Evolutionary conservation across 2,113 vertebrate genomes (phyloP).

Genomic region (Mionectes macconnelli): DNA sequence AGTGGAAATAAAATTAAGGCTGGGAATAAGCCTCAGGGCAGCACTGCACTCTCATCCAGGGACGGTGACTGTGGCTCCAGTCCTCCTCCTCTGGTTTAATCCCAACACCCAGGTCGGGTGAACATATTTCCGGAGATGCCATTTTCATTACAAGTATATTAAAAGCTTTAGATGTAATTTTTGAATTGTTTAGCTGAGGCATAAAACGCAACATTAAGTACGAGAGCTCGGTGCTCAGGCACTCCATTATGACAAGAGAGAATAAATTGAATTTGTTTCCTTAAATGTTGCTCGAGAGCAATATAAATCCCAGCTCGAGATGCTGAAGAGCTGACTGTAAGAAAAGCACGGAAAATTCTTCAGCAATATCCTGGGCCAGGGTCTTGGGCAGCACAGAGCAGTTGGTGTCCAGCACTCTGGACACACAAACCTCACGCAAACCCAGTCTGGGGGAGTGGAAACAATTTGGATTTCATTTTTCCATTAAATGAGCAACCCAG

Average conservation of each 20-base stretch:
- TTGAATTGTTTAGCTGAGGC: slow-evolving; percentile 25
- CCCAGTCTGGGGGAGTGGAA: neutral
- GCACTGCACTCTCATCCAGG: neutral
- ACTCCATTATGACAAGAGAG: neutral
- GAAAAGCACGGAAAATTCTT: neutral
- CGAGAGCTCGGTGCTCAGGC: neutral
- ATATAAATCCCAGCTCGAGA: neutral
- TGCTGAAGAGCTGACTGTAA: neutral
- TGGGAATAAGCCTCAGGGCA: neutral
- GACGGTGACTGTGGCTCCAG: neutral
- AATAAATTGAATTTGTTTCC: slow-evolving; percentile 47
- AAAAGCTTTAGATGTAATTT: slow-evolving; percentile 19
- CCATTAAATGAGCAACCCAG: neutral
- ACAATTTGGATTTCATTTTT: neutral
- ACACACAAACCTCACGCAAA: neutral
- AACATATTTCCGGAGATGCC: neutral
- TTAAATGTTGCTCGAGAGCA: slow-evolving; percentile 27
- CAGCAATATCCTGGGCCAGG: neutral
- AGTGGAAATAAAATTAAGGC: neutral
- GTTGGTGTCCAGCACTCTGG: neutral
- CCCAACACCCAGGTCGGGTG: neutral
- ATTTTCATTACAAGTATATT: slow-evolving; percentile 26
- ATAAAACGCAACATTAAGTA: slow-evolving; percentile 46
- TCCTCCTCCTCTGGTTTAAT: neutral
- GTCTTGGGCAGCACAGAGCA: neutral